Percentiles rank a stretch among this genome's conserved stretches.
Conservation (phyloP, 1,140 invertebrate genomes). For the Orchestia grillus region DNA sequence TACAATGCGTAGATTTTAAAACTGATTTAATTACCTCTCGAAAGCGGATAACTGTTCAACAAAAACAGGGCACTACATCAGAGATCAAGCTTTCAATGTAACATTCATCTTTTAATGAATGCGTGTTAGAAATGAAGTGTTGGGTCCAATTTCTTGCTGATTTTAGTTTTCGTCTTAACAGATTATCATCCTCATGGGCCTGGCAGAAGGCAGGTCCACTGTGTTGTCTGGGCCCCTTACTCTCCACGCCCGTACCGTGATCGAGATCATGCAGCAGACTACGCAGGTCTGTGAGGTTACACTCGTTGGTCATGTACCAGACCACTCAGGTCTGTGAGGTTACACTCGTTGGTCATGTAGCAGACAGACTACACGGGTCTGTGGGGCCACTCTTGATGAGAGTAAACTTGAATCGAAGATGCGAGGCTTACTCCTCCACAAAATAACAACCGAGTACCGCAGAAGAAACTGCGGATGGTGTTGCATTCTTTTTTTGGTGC, state of each 20-base stretch:
- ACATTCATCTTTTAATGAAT: background rate
- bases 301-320: background rate
- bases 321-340: background rate
- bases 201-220: background rate
- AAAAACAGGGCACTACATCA: background rate
- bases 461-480: too few species aligned
- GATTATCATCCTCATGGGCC: constrained; percentile 7
- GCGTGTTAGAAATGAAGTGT: background rate
- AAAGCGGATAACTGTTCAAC: background rate
- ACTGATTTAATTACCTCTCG: background rate
- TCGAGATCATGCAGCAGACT: constrained; percentile 16
- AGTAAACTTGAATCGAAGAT: too few species aligned
- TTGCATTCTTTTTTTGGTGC: too few species aligned
- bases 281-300: background rate
- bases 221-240: background rate
- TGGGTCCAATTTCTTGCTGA: background rate
- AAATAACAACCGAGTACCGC: too few species aligned
- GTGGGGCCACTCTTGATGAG: too few species aligned
- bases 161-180: background rate
- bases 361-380: background rate
- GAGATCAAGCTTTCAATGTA: background rate
- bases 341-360: background rate
- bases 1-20: background rate
- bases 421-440: too few species aligned
- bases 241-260: background rate